Evolutionary conservation across 2,797 vertebrate species (phyloP).

Genomic region (Periparus ater): DNA sequence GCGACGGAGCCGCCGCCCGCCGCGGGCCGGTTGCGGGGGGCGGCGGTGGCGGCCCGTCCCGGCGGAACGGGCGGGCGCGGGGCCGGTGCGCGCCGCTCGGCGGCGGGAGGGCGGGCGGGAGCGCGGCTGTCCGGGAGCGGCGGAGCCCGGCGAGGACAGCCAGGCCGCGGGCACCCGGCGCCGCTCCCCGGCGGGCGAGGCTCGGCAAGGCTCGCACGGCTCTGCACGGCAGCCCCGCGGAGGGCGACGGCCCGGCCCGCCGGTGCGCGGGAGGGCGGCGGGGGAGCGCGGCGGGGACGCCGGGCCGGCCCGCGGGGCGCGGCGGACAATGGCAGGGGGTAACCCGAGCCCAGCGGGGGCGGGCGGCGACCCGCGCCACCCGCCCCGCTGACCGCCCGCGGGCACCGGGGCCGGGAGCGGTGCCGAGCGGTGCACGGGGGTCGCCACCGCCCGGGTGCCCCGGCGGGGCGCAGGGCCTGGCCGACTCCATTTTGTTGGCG

Average conservation of each 20-base stretch:
- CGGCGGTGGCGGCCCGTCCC: neutral
- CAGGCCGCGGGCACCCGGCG: slow-evolving; percentile 27
- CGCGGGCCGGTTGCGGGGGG: neutral
- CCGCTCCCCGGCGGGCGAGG: neutral
- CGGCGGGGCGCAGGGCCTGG: slow-evolving; percentile 47
- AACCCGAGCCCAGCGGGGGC: slow-evolving; percentile 15
- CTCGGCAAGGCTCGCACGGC: neutral
- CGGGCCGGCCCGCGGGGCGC: slow-evolving; percentile 20
- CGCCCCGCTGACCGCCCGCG: neutral
- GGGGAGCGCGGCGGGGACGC: slow-evolving; percentile 16
- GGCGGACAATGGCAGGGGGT: slow-evolving; percentile 11
- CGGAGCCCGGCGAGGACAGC: neutral
- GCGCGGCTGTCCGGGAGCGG: slow-evolving; percentile 7
- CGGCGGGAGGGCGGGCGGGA: neutral
- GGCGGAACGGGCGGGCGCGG: neutral
- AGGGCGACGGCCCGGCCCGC: neutral
- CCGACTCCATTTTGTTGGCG: slow-evolving; percentile 37
- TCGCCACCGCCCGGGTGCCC: slow-evolving; percentile 29
- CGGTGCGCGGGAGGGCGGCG: neutral
- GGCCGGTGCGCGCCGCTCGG: slow-evolving; percentile 3
- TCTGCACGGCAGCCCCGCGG: neutral
- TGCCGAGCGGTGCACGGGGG: slow-evolving; percentile 2
- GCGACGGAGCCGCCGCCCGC: neutral
- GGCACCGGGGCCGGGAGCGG: neutral
- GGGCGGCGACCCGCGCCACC: neutral